A percentile compares a stretch with the other conserved stretches of the same genome.
Conservation (phyloP, 2,797 vertebrate genomes). For the Poeciliopsis presidionis region DNA sequence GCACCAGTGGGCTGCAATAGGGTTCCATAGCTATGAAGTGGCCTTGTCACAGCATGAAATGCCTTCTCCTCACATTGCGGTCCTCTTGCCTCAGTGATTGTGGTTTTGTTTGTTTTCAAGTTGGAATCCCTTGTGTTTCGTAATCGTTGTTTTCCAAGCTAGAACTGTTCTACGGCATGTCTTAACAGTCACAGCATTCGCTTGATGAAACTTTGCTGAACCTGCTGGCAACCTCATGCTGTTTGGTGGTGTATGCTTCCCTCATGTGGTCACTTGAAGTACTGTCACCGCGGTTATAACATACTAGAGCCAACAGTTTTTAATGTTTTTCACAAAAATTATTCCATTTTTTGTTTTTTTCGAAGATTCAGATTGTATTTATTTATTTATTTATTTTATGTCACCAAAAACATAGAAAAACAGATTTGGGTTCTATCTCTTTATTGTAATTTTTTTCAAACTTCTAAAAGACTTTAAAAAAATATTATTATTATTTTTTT, state of each 20-base stretch:
- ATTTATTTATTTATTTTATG: too few relatives aligned
- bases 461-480: too few relatives aligned
- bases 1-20: slow-evolving; percentile 62
- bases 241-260: slow-evolving; percentile 80
- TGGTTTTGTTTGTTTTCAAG: slow-evolving; percentile 55
- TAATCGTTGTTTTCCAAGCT: slow-evolving; percentile 32
- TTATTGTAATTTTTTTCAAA: neutral
- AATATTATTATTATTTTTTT: too few relatives aligned
- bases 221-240: neutral
- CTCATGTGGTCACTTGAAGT: slow-evolving; percentile 61
- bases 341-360: neutral
- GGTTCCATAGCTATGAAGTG: slow-evolving; percentile 46
- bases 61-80: slow-evolving; percentile 53
- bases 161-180: slow-evolving; percentile 49
- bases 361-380: neutral
- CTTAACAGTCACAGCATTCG: slow-evolving; percentile 45
- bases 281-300: neutral
- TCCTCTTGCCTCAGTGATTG: slow-evolving; percentile 51
- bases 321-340: neutral
- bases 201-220: slow-evolving; percentile 40
- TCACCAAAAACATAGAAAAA: neutral
- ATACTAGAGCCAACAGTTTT: neutral
- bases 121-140: slow-evolving; percentile 51
- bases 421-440: neutral
- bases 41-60: slow-evolving; percentile 40